These are phyloP conservation scores for Tapirus terrestris DNA, from an alignment of 2,113 vertebrate species.

Conservation along the genomic window DNA sequence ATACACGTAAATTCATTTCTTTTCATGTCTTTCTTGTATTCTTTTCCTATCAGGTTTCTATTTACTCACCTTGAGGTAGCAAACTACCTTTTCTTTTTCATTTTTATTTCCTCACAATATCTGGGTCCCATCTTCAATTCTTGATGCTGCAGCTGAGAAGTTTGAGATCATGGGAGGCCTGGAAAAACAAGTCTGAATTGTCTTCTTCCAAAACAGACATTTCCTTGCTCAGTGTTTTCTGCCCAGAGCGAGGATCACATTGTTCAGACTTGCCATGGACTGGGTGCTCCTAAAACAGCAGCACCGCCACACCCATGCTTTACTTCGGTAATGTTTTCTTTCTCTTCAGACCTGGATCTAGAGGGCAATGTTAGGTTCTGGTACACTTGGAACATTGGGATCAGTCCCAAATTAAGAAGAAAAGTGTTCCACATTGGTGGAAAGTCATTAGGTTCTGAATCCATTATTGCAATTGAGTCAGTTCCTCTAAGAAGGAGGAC, in stretches of 20 bases:
- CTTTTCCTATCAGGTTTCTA: neutral
- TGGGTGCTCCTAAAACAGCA: slow-evolving; percentile 27
- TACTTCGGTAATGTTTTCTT: slow-evolving; percentile 24
- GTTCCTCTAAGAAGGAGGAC: neutral
- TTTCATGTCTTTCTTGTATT: neutral
- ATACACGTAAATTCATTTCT: neutral
- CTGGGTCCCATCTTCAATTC: neutral
- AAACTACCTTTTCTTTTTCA: neutral
- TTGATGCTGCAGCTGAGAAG: neutral
- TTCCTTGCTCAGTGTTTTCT: slow-evolving; percentile 50
- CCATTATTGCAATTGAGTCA: neutral
- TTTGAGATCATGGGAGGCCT: neutral
- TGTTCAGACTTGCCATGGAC: slow-evolving; percentile 76
- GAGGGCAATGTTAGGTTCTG: neutral
- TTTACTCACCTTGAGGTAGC: neutral
- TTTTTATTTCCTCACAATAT: neutral
- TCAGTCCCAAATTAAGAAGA: slow-evolving; percentile 13
- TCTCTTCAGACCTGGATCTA: slow-evolving; percentile 44
- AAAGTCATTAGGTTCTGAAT: slow-evolving; percentile 23
- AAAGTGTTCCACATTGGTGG: neutral
- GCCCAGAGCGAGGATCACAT: neutral
- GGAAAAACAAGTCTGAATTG: slow-evolving; percentile 64
- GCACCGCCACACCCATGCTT: neutral
- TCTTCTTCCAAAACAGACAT: slow-evolving; percentile 64
- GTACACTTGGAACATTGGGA: neutral